Evolutionary conservation across 2,888 invertebrate genomes (phyloP).

Genomic region (Nephrotoma guestfalica): DNA sequence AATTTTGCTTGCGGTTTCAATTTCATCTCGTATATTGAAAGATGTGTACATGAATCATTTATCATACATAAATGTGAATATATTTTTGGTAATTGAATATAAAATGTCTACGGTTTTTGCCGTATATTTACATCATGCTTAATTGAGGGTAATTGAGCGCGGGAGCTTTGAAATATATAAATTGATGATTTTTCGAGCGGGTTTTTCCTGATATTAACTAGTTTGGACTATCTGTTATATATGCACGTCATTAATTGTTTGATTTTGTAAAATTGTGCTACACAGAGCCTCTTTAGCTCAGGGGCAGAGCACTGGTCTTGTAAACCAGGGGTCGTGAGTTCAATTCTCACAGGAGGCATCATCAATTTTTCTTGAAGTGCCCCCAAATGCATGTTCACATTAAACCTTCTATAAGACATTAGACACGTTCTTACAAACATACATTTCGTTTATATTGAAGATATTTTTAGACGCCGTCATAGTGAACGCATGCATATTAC

Average conservation of each 20-base stretch:
- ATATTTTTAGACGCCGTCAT: not conserved
- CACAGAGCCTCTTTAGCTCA: constrained; percentile 20
- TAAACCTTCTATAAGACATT: no score
- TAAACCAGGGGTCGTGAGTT: constrained; percentile 13
- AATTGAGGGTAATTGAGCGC: not conserved
- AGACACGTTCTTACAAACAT: not conserved
- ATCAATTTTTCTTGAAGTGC: no score
- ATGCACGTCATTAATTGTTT: no score
- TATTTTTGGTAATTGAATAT: not conserved
- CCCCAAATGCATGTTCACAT: no score
- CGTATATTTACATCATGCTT: not conserved
- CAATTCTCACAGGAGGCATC: not conserved
- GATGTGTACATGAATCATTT: not conserved
- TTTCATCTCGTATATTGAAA: not conserved
- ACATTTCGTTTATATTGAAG: not conserved
- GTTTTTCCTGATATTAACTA: not conserved
- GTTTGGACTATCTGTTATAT: not conserved
- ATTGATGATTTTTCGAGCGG: not conserved
- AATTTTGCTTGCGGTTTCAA: not conserved
- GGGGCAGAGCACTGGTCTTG: constrained; percentile 23
- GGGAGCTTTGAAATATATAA: not conserved
- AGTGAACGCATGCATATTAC: not conserved
- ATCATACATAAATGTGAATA: not conserved
- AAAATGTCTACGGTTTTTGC: not conserved
- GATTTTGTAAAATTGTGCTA: no score